These are phyloP conservation scores for Dendrolimus houi DNA, from an alignment of 2,888 invertebrate species.

Conservation along the genomic window DNA sequence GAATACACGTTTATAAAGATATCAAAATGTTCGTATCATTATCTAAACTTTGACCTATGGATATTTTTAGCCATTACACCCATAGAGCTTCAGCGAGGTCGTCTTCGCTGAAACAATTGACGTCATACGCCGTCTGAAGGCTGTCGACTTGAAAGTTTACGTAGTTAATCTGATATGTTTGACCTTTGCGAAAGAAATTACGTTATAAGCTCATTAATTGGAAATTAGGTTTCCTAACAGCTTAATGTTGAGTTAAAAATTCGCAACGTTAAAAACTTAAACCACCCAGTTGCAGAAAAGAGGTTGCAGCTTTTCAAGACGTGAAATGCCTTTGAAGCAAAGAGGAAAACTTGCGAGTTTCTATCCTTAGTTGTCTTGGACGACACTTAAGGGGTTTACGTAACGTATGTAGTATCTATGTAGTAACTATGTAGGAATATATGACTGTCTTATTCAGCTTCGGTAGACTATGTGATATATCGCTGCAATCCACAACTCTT, in stretches of 20 bases:
- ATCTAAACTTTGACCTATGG: slow-evolving; percentile 58
- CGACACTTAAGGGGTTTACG: not conserved
- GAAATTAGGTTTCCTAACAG: not conserved
- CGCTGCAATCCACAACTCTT: no score
- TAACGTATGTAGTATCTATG: no score
- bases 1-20: not conserved
- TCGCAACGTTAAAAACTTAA: not conserved
- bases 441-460: no score
- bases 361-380: not conserved
- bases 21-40: slow-evolving; percentile 13
- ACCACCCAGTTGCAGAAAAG: not conserved
- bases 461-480: no score
- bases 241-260: not conserved
- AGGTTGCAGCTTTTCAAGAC: not conserved
- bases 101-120: slow-evolving; percentile 65
- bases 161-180: slow-evolving; percentile 47
- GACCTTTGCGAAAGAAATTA: slow-evolving; percentile 22
- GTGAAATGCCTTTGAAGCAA: not conserved
- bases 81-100: slow-evolving; percentile 48
- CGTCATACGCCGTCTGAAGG: slow-evolving; percentile 58
- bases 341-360: not conserved
- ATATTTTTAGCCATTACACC: slow-evolving; percentile 59
- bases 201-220: not conserved
- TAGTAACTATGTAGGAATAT: no score
- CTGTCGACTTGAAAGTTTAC: slow-evolving; percentile 42